Evolutionary conservation across 2,797 vertebrate genomes (phyloP), one percentile per base, ranked within the genome.

Genomic region (Scomberomorus guttatus): DNA sequence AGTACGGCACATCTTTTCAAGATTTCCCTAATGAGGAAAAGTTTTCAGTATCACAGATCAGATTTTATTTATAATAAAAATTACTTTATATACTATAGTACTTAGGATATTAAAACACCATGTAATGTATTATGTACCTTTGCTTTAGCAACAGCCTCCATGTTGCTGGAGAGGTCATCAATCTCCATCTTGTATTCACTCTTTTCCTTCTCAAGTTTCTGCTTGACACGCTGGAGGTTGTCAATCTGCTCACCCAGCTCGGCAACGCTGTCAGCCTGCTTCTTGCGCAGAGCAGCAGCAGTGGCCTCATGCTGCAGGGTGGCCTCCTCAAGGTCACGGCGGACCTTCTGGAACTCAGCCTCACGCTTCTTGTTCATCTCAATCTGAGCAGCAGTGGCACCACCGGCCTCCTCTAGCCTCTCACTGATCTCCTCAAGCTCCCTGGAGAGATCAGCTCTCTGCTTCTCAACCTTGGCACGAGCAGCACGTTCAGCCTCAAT

Each of bases 341-440:
- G 93, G 75, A 97, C 63, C 66, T 97, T 98, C 96, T 97, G 97
- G 87, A 97, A 97, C 84, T 98, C 97, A 0, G 96, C 92, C 80
- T 98, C 96, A 0, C 96, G 89, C 90, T 98, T 97, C 94, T 97
- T 97, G 94, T 96, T 97, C 95, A 97, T 91, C 91, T 97, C 96
- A 2, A 96, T 92, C 90, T 96, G 96, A 81, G 91, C 95, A 0
- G 96, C 87, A 0, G 96, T 97, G 0, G 96, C 97, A 0, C 97
- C 97, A 7, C 97, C 94, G 22, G 97, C 96, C 75, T 97, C 96
- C 50, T 98, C 97, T 57, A 98, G 93, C 8, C 92, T 94, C 85
- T 95, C 96, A 0, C 96, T 97, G 95, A 97, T 97, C 93, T 98
- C 97, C 80, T 98, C 96, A 6, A 98, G 95, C 81, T 98, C 97